A percentile compares a stretch with the other conserved stretches of the same genome.
Conservation (phyloP, 2,888 invertebrate genomes). For the Drosophila gaucha region DNA sequence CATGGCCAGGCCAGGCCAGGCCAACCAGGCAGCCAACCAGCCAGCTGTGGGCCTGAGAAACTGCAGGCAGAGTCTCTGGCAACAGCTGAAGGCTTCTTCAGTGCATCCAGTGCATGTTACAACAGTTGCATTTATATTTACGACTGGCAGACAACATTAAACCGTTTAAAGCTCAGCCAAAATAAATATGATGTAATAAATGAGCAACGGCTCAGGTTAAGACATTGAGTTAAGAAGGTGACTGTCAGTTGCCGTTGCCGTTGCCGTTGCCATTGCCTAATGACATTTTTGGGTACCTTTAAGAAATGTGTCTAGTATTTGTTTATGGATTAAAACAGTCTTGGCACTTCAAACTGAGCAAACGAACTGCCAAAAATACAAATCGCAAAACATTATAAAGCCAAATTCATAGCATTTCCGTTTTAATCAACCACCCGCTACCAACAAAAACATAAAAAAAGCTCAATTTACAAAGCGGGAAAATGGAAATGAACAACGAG, state of each 20-base stretch:
- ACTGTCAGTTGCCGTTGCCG: constrained; percentile 17
- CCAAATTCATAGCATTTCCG: constrained; percentile 74
- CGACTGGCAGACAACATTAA: constrained; percentile 53
- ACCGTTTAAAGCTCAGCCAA: constrained; percentile 59
- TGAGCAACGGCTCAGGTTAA: constrained; percentile 27
- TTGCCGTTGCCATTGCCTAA: constrained; percentile 41
- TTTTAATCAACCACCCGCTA: constrained; percentile 81
- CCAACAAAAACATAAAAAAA: constrained; percentile 32
- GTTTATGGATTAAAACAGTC: constrained; percentile 28
- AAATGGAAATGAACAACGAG: constrained; percentile 31
- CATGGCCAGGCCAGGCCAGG: constrained; percentile 35
- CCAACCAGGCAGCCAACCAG: constrained; percentile 13
- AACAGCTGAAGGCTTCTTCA: constrained; percentile 27
- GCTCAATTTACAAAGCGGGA: constrained; percentile 54
- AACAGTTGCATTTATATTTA: constrained; percentile 58
- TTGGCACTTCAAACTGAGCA: not conserved
- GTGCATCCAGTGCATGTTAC: constrained; percentile 31
- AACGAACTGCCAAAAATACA: constrained; percentile 22
- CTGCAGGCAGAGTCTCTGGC: constrained; percentile 15
- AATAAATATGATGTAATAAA: constrained; percentile 70
- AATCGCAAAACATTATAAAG: constrained; percentile 61
- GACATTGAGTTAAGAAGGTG: constrained; percentile 49
- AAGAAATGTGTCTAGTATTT: constrained; percentile 20
- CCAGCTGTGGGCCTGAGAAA: constrained; percentile 55
- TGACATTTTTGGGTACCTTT: constrained; percentile 34